Conservation (phyloP, 2,888 invertebrate genomes). For the Oegoconia quadripuncta region DNA sequence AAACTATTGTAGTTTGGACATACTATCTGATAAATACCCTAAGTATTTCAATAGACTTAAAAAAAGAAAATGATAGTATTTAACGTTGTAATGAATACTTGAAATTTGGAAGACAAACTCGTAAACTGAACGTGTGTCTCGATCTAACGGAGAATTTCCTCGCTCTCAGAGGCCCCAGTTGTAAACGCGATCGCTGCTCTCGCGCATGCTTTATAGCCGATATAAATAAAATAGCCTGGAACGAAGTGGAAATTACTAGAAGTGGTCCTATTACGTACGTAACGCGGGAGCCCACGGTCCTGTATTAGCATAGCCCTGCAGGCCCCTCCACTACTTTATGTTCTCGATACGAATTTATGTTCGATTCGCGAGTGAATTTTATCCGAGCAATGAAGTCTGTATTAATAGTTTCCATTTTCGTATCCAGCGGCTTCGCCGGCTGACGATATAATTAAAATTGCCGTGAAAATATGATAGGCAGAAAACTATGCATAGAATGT, state of each 20-base stretch:
- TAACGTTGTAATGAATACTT: no score
- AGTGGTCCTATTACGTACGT: slow-evolving; percentile 62
- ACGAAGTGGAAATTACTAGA: slow-evolving; percentile 61
- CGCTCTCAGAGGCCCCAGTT: not conserved
- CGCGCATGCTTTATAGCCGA: slow-evolving; percentile 30
- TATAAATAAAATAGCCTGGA: slow-evolving; percentile 51
- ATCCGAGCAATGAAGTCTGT: slow-evolving; percentile 10
- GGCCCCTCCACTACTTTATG: slow-evolving; percentile 23
- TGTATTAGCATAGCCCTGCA: slow-evolving; percentile 49
- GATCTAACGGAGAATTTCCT: no score
- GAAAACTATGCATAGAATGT: not conserved
- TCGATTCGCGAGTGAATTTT: slow-evolving; percentile 16
- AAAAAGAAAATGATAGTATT: no score
- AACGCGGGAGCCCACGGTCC: slow-evolving; percentile 52
- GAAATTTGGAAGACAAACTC: not conserved
- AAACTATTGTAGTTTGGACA: no score
- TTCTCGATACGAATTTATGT: slow-evolving; percentile 21
- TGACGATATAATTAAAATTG: slow-evolving; percentile 12
- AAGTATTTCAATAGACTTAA: no score
- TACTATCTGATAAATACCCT: no score
- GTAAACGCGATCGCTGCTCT: slow-evolving; percentile 17
- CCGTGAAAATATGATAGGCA: not conserved
- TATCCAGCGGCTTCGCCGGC: slow-evolving; percentile 8
- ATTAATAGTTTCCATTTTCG: slow-evolving; percentile 14
- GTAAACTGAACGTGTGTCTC: not conserved